These are phyloP conservation scores for Sycophila sp. DNA, from an alignment of 1,140 invertebrate genomes.

Conservation along the genomic window DNA sequence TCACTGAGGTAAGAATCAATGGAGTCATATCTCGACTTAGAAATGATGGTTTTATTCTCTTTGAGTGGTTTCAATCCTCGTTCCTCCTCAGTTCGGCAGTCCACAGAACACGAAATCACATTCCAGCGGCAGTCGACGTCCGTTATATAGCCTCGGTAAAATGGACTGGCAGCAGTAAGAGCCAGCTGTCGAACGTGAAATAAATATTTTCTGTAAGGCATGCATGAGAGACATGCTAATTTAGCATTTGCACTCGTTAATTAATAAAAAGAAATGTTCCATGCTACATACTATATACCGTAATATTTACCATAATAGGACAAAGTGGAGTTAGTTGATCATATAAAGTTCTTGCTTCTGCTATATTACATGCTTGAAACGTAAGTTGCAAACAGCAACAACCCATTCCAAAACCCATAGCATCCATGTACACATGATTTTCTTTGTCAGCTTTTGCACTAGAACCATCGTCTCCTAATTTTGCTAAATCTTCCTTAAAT, in stretches of 20 bases:
- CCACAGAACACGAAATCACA: slow-evolving; percentile 93
- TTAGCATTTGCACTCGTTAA: slow-evolving; percentile 21
- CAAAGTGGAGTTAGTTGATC: slow-evolving; percentile 97
- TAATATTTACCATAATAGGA: slow-evolving; percentile 94
- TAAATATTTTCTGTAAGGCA: slow-evolving; percentile 53
- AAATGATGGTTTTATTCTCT: slow-evolving; percentile 85
- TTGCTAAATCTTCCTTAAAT: slow-evolving; percentile 78
- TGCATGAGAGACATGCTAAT: slow-evolving; percentile 44
- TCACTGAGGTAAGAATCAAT: slow-evolving; percentile 96
- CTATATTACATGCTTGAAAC: slow-evolving; percentile 96
- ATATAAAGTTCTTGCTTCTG: slow-evolving; percentile 94
- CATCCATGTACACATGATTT: slow-evolving; percentile 96
- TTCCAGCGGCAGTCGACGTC: slow-evolving; percentile 98
- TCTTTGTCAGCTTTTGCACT: slow-evolving; percentile 73
- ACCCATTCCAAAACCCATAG: slow-evolving; percentile 99
- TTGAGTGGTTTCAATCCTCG: slow-evolving; percentile 82
- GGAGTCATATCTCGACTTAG: slow-evolving; percentile 97
- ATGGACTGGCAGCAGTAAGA: slow-evolving; percentile 94
- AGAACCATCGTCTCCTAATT: slow-evolving; percentile 76
- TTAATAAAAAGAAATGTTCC: slow-evolving; percentile 10
- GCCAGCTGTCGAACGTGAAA: slow-evolving; percentile 77
- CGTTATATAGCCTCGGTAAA: slow-evolving; percentile 91
- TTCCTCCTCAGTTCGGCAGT: slow-evolving; percentile 95
- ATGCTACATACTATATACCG: too few species aligned
- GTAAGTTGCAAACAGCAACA: slow-evolving; percentile 97